Conservation (phyloP, 2,113 vertebrate genomes). For the Stigmatopora argus region DNA sequence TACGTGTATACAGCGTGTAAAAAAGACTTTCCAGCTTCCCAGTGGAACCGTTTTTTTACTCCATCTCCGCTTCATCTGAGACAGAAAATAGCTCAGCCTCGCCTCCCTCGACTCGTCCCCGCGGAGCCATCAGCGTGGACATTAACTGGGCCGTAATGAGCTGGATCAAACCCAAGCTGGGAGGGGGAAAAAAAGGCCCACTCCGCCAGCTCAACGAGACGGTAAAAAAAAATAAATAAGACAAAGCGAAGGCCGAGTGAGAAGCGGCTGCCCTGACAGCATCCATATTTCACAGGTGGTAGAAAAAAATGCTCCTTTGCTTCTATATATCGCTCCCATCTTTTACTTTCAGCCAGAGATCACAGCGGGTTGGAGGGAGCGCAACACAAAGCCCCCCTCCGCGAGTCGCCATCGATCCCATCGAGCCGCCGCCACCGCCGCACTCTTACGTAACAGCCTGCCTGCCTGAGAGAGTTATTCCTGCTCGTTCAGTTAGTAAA, state of each 20-base stretch:
- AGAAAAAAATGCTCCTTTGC: slow-evolving; percentile 11
- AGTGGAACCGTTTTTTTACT: slow-evolving; percentile 29
- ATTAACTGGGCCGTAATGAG: slow-evolving; percentile 64
- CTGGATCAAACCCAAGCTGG: slow-evolving; percentile 50
- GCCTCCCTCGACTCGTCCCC: slow-evolving; percentile 47
- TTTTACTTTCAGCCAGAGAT: slow-evolving; percentile 30
- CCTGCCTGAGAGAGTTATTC: slow-evolving; percentile 25
- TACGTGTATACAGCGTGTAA: neutral
- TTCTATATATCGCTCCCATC: slow-evolving; percentile 7
- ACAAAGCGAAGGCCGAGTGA: slow-evolving; percentile 12
- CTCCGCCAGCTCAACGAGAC: neutral
- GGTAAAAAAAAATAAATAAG: slow-evolving; percentile 8
- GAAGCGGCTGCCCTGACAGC: slow-evolving; percentile 7
- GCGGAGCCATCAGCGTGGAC: slow-evolving; percentile 58
- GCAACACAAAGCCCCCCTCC: slow-evolving; percentile 12
- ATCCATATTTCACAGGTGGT: slow-evolving; percentile 23
- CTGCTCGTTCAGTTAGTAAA: slow-evolving; percentile 39
- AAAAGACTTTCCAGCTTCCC: slow-evolving; percentile 9
- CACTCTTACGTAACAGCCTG: slow-evolving; percentile 13
- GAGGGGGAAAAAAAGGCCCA: slow-evolving; percentile 15
- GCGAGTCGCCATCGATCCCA: slow-evolving; percentile 33
- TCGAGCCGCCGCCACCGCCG: neutral
- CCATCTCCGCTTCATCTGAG: slow-evolving; percentile 24
- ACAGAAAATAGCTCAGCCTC: slow-evolving; percentile 43
- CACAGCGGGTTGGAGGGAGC: slow-evolving; percentile 14